phyloP scores from a whole-genome alignment of 35 echinoderm and acorn worm species.

The Lytechinus pictus region DNA sequence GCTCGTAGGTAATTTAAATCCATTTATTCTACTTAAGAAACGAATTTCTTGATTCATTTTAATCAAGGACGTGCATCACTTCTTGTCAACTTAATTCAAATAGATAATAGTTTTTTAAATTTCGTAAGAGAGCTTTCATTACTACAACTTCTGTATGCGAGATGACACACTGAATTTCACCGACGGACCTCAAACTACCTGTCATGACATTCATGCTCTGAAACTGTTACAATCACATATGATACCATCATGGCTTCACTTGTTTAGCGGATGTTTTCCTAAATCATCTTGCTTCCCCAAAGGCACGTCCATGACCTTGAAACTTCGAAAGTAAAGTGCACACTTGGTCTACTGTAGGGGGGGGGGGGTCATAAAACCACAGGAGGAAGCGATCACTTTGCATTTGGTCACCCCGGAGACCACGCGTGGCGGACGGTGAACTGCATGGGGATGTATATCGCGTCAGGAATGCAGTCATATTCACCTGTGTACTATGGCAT shows the following conservation, averaged over 20 bases:
- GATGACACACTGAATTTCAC: neutral
- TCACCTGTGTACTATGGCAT: neutral
- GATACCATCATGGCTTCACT: neutral
- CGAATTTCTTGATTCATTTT: neutral
- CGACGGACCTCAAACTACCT: neutral
- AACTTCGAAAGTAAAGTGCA: slow-evolving; percentile 3
- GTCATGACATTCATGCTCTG: neutral
- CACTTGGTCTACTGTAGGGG: neutral
- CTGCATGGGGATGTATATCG: neutral
- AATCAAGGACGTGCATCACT: neutral
- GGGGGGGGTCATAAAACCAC: neutral
- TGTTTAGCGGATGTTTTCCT: neutral
- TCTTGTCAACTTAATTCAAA: neutral
- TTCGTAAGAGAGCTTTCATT: neutral
- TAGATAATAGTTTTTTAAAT: neutral
- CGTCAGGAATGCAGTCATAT: neutral
- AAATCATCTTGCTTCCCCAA: neutral
- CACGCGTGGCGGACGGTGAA: neutral
- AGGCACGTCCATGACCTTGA: neutral
- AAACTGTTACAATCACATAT: neutral
- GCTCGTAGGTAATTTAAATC: no score
- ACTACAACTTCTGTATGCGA: neutral
- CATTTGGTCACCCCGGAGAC: neutral
- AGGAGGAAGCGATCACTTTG: slow-evolving; percentile 9
- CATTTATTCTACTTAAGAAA: no score